These are phyloP conservation scores for Monochamus saltuarius DNA, from an alignment of 1,140 invertebrate genomes.

Conservation along the genomic window DNA sequence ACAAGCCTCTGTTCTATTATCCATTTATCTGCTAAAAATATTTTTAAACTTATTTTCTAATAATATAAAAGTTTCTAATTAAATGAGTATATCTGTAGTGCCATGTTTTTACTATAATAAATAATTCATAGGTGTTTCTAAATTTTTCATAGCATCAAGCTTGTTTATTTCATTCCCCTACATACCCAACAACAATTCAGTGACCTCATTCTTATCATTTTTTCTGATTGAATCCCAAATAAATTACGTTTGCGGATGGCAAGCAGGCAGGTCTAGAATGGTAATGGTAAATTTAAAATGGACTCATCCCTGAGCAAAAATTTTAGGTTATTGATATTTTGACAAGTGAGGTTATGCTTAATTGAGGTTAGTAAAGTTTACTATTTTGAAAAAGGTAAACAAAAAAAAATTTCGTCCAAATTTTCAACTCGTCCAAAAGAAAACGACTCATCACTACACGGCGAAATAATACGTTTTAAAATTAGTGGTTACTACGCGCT, in stretches of 20 bases:
- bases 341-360: constrained; percentile 53
- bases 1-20: too few relatives aligned
- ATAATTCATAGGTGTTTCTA: too few relatives aligned
- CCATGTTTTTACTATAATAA: too few relatives aligned
- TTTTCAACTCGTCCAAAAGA: constrained; percentile 1
- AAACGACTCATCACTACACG: constrained; percentile 11
- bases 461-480: not conserved
- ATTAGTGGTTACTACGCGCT: constrained; percentile 30
- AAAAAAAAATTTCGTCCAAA: constrained; percentile 40
- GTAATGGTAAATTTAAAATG: constrained; percentile 17
- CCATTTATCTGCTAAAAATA: too few relatives aligned
- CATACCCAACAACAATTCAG: not conserved
- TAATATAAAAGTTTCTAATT: too few relatives aligned
- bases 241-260: not conserved
- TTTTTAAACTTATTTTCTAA: too few relatives aligned
- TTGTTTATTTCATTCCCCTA: not conserved
- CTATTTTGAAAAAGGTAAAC: constrained; percentile 49
- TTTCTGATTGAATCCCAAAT: too few relatives aligned
- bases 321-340: constrained; percentile 48
- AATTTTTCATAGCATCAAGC: too few relatives aligned
- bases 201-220: not conserved
- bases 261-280: not conserved
- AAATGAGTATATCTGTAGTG: too few relatives aligned
- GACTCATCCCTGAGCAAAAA: constrained; percentile 18
- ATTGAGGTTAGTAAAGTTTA: constrained; percentile 51